Evolutionary conservation across 2,113 vertebrate species (phyloP), one percentile per base, ranked within the genome.

Genomic region (Brachypodius melanocephalos): DNA sequence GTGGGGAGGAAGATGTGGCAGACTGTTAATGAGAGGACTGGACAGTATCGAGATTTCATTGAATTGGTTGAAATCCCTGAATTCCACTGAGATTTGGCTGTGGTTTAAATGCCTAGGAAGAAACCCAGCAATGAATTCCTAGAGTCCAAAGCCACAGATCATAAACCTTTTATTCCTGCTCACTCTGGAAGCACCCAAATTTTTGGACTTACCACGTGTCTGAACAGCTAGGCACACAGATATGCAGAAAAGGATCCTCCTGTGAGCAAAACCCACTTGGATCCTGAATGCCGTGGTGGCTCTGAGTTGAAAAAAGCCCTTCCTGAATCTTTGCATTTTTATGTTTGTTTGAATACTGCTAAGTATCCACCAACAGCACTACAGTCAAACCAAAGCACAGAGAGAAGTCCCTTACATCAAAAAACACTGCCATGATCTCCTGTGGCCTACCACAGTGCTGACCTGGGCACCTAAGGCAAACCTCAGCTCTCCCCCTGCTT

Each of bases 391-490:
- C 29, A 34, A 69, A 52, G 69, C 26, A 65, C 21, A 81, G 40
- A 51, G 69, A 24, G 17, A 83, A 76, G 55, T 38, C 15, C 45
- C 13, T 46, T 54, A 11, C 34, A 48, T 14, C 12, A 43, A 54
- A 48, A 88, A 45, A 9, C 26, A 25, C 0, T 0, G 26, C n/a
- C 4, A 1, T 16, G 31, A 58, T 32, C 32, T 80, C 32, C 43
- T 0, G 0, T 28, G 52, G 46, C 21, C 32, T 18, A 16, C 6
- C 2, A 7, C 34, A 20, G 14, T 0, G 6, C 34, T 63, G 48
- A 72, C 43, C 45, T 51, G 34, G 22, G 34, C 54, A 9, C 14
- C 12, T 12, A 65, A 40, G 45, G 36, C n/a, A 85, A 85, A 73
- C 17, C 24, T 59, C 34, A 59, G 65, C 51, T 46, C 74, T 85